Evolutionary conservation across 2,888 invertebrate genomes (phyloP), one percentile per base, ranked within the genome.

Genomic region (Dendrolimus houi): DNA sequence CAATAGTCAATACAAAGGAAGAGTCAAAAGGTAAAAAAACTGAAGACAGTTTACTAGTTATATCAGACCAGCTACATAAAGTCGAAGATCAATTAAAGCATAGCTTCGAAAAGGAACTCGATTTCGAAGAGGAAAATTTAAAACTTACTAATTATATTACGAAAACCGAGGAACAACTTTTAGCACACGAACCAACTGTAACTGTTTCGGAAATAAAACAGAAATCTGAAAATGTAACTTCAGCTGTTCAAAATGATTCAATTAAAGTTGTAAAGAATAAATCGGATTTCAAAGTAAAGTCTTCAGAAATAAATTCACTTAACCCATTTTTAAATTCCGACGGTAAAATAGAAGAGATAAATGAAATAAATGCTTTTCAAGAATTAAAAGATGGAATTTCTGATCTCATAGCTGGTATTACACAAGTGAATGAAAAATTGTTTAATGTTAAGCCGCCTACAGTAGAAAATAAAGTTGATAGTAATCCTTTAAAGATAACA

Each of bases 301-400:
- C 62, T 13, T 70, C 73, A 52, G 71, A 77, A 60, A 73, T 75
- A 9, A 82, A 83, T 66, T 83, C 86, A 1, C 72, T 83, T 0
- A 89, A 89, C 64, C 88, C 88, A 12, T 89, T 89, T 59, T 68
- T 87, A 52, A 85, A 81, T 61, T 73, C 76, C 60, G 82, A 85
- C 56, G 77, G 81, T 57, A 84, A 79, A 74, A 70, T 87, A 29
- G 83, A 86, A 65, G 87, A 88, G 70, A 79, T 90, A 3, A 84
- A 84, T 64, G 89, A 85, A 75, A 87, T 88, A 40, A 87, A 87
- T 63, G 89, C 90, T 52, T 91, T 91, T 41, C 87, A 86, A 71
- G 91, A 91, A 74, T 70, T 91, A 14, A 89, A 91, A 74, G 87
- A 90, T 58, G 91, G 91, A 7, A 91, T 91, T 64, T 88, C 89